Evolutionary conservation across 64 coral and sea anemone genomes (phyloP), one percentile per base, ranked within the genome.

Genomic region (Platygyra sinensis): DNA sequence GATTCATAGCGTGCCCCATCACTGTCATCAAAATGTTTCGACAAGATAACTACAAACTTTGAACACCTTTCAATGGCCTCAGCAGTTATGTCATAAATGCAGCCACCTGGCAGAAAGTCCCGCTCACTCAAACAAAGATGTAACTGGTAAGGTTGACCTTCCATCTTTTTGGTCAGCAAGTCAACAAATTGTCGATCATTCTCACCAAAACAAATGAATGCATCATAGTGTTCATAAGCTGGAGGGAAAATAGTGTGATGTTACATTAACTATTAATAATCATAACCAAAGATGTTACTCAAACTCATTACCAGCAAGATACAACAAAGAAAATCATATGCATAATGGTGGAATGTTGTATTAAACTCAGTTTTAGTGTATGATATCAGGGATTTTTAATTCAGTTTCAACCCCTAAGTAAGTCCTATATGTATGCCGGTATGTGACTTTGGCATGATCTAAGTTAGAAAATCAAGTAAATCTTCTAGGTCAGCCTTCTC

Each of bases 31-130:
- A 42, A 83, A 39, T 83, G 67, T 30, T 10, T n/a, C 22, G 80
- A 83, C 17, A 83, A 28, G 22, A 83, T 42, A 22, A 62, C 80
- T 9, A 83, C 62, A 67, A 83, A 83, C 29, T 83, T 83, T 25
- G 46, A 49, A 36, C 80, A 83, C 22, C 59, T 63, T 46, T 83
- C 80, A 67, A 83, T 83, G 20, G 60, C 80, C 18, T 67, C 31
- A 14, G 80, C 80, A 67, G 80, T 33, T 42, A 30, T 83, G 24
- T 83, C 60, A 83, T 22, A 57, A 62, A 64, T 42, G 19, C 14
- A 83, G 10, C 80, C 80, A 33, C 60, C 80, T 49, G 60, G 60
- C 5, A 83, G 32, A 62, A 83, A 83, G 80, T 83, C 80, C 17
- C 80, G 60, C 2, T 67, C 80, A 83, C 30, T 22, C 30, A 18